A percentile compares a stretch with the other conserved stretches of the same genome.
Conservation (phyloP, 53 echinoderm and acorn worm genomes). For the Antedon mediterranea region DNA sequence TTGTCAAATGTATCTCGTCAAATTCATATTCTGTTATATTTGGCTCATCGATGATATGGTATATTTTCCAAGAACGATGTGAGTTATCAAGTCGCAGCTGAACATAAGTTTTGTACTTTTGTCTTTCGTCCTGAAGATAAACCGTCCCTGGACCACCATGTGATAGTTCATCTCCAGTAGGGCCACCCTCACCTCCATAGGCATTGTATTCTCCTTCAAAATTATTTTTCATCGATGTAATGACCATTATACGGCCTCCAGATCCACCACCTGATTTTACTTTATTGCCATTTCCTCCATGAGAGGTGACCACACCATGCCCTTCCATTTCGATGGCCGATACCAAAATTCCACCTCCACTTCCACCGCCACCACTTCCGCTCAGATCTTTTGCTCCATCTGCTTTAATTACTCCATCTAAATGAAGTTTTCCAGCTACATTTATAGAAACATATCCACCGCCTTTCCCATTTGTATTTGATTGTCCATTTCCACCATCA, state of each 20-base stretch:
- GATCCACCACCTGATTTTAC: constrained; percentile 64
- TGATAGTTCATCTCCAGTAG: constrained; percentile 19
- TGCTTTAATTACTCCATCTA: constrained; percentile 60
- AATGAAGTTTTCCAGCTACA: constrained; percentile 38
- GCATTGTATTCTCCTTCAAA: constrained; percentile 47
- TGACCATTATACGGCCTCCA: constrained; percentile 60
- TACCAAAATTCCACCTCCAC: constrained; percentile 53
- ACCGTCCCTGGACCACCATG: constrained; percentile 81
- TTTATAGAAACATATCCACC: constrained; percentile 41
- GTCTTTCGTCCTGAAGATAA: constrained; percentile 39
- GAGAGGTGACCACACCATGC: constrained; percentile 56
- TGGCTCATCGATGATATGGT: constrained; percentile 52
- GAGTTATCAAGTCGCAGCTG: constrained; percentile 45
- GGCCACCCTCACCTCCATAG: constrained; percentile 42
- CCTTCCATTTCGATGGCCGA: constrained; percentile 48
- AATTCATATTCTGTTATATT: constrained; percentile 36
- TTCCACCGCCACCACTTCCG: constrained; percentile 58
- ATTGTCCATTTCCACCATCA: constrained; percentile 36
- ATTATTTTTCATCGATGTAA: constrained; percentile 32
- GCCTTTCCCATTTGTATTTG: constrained; percentile 33
- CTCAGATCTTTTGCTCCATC: constrained; percentile 34
- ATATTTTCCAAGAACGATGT: constrained; percentile 46
- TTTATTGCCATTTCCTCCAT: constrained; percentile 63
- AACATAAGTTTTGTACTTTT: constrained; percentile 32
- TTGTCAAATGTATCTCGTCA: constrained; percentile 57